phyloP scores from a whole-genome alignment of 2,113 vertebrate species.

The Phaethon lepturus region DNA sequence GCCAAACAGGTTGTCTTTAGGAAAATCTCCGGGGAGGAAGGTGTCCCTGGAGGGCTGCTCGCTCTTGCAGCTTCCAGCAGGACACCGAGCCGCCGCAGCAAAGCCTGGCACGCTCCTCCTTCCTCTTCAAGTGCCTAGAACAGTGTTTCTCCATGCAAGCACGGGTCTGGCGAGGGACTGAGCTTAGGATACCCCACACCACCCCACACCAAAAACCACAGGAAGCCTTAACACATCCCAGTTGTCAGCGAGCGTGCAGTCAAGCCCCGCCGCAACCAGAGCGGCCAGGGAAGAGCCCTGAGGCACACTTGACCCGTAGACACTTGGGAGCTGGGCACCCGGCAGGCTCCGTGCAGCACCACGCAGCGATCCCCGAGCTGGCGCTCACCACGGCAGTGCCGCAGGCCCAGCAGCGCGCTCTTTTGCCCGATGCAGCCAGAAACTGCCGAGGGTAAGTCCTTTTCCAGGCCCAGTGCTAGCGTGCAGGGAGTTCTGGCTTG shows the following conservation, averaged over 20 bases:
- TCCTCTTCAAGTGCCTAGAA: neutral
- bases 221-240: neutral
- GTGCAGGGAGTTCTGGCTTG: neutral
- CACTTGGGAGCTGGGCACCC: neutral
- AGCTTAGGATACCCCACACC: neutral
- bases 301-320: fast-evolving
- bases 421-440: neutral
- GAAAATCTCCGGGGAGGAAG: neutral
- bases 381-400: fast-evolving
- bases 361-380: neutral
- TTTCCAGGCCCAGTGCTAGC: fast-evolving
- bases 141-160: neutral
- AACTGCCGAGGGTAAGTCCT: fast-evolving
- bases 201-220: fast-evolving
- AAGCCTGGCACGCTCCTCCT: neutral
- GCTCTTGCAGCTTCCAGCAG: neutral
- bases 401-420: neutral
- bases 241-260: fast-evolving
- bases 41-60: neutral
- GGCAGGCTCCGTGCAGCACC: neutral
- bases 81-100: neutral
- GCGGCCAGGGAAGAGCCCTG: neutral
- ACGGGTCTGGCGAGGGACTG: neutral
- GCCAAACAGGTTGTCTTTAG: neutral
- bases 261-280: neutral